Conservation (phyloP, 2,888 invertebrate species). For the Hoplodrina ambigua region DNA sequence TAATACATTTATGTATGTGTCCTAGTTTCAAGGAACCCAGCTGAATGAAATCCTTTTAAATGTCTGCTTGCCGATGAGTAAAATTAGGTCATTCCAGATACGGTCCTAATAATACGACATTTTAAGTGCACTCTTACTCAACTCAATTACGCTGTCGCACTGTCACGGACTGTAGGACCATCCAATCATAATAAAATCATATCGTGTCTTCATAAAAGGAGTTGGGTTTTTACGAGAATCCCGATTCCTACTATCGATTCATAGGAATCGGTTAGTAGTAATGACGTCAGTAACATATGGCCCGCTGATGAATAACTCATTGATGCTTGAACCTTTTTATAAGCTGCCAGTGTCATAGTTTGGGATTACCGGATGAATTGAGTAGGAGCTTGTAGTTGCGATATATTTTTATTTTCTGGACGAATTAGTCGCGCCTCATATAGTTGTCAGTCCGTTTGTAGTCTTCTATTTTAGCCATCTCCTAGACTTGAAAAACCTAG, state of each 20-base stretch:
- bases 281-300: constrained; percentile 54
- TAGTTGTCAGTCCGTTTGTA: not conserved
- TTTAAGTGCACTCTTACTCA: constrained; percentile 29
- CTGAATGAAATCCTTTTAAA: constrained; percentile 4
- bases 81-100: constrained; percentile 8
- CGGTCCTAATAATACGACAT: not conserved
- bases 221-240: constrained; percentile 44
- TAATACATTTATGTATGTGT: constrained; percentile 2
- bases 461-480: not conserved
- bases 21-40: constrained; percentile 13
- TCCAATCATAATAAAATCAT: constrained; percentile 45
- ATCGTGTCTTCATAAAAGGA: constrained; percentile 46
- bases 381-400: not conserved
- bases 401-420: not conserved
- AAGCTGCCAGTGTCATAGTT: constrained; percentile 37
- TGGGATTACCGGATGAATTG: constrained; percentile 10
- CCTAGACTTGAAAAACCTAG: not conserved
- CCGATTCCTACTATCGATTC: constrained; percentile 44
- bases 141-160: constrained; percentile 13
- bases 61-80: not conserved
- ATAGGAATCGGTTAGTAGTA: constrained; percentile 40
- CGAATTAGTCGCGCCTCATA: not conserved
- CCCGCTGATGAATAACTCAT: constrained; percentile 49
- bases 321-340: constrained; percentile 47
- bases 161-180: constrained; percentile 26